Evolutionary conservation across 2,888 invertebrate species (phyloP), one percentile per base, ranked within the genome.

Genomic region (Pyrgus malvae): DNA sequence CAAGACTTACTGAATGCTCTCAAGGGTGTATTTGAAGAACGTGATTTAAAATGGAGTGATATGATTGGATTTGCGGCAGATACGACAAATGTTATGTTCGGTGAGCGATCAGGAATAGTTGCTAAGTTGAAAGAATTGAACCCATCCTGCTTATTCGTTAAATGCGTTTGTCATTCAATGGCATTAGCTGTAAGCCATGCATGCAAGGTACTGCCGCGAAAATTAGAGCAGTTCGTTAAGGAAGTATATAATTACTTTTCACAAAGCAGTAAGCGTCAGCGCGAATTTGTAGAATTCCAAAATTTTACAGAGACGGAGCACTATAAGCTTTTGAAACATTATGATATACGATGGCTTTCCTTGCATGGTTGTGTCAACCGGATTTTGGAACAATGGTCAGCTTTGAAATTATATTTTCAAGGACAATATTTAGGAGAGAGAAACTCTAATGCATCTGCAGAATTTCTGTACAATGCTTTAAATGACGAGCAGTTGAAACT

Each of bases 121-220:
- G 33, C 60, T 37, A 64, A 64, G 59, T 63, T 61, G 38, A 62
- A 53, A 38, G 42, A 57, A 25, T 40, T 60, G 2, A 64, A 62
- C 25, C 61, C 60, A 38, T 25, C 61, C n/a, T 61, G 62, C 49
- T 23, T 59, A n/a, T 60, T 59, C 31, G 44, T 61, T 25, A 62
- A 64, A 48, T 64, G 59, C 59, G 61, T 59, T 12, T 62, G 56
- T 44, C 60, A 60, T 31, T 64, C 62, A 42, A 19, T 37, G 7
- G 60, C 57, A 27, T 48, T 60, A 51, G 9, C 8, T 25, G 25
- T 25, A 8, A 27, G 1, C 27, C 23, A 23, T 7, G 23, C 23
- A 6, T 6, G 23, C 7, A 23, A 23, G 7, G 9, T 2, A 7
- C 6, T 25, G 9, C 25, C 25, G 9, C 3, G 25, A 9, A 9